These are phyloP conservation scores for Catostomus latipinnis DNA, from an alignment of 2,797 vertebrate genomes.

Conservation along the genomic window DNA sequence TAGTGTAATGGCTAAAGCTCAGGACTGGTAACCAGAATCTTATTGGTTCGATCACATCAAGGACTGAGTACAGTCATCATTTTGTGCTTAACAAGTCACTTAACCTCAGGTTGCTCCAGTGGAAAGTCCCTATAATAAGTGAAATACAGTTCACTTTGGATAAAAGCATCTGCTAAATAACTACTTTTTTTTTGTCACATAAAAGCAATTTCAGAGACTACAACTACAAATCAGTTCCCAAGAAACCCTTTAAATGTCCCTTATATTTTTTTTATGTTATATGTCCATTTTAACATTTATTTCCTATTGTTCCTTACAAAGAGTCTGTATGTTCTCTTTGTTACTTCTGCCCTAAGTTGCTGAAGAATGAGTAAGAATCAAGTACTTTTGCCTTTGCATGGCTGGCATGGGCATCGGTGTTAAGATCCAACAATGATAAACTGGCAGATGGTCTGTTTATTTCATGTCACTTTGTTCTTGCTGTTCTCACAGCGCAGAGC, in stretches of 20 bases:
- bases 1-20: not conserved
- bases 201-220: not conserved
- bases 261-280: not conserved
- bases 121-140: not conserved
- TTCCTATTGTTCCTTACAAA: constrained; percentile 5
- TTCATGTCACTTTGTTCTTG: constrained; percentile 28
- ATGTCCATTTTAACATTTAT: not conserved
- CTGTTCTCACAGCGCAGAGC: constrained; percentile 31
- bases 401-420: constrained; percentile 47
- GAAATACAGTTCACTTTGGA: not conserved
- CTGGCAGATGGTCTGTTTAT: constrained; percentile 53
- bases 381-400: constrained; percentile 26
- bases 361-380: constrained; percentile 22
- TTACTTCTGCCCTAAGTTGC: constrained; percentile 42
- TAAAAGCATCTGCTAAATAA: constrained; percentile 18
- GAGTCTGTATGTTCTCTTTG: constrained; percentile 22
- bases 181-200: not conserved
- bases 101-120: not conserved
- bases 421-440: constrained; percentile 43
- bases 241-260: no score
- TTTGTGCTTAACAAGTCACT: not conserved
- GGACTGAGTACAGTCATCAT: not conserved
- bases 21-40: no score
- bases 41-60: constrained; percentile 1
- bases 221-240: not conserved